Percentiles rank a stretch among this genome's conserved stretches.
Conservation (phyloP, 2,888 invertebrate genomes). For the Ophonus ardosiacus region DNA sequence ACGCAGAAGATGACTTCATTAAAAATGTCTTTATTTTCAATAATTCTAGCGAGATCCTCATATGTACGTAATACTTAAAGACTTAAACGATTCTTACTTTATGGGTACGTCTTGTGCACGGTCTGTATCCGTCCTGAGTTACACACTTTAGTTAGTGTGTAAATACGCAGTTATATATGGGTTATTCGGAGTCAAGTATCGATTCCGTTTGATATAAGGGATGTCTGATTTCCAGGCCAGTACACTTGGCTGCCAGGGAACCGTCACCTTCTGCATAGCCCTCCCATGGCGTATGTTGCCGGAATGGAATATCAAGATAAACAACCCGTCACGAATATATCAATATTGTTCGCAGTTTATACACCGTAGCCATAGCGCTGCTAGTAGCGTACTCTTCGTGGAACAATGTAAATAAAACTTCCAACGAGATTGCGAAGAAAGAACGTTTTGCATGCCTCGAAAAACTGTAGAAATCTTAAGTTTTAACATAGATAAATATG, state of each 20-base stretch:
- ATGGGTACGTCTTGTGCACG: background rate
- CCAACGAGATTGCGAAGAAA: slow-evolving; percentile 36
- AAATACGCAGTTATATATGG: slow-evolving; percentile 60
- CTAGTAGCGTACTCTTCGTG: background rate
- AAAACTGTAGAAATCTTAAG: slow-evolving; percentile 48
- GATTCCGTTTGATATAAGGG: slow-evolving; percentile 61
- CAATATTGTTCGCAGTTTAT: slow-evolving; percentile 56
- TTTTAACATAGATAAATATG: slow-evolving; percentile 49
- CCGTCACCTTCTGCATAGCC: slow-evolving; percentile 22
- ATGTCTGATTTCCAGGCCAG: slow-evolving; percentile 59
- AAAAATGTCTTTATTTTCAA: no score
- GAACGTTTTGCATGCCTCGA: slow-evolving; percentile 38
- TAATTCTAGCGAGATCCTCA: no score
- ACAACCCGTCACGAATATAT: slow-evolving; percentile 49
- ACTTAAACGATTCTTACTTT: no score
- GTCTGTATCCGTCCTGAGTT: slow-evolving; percentile 9
- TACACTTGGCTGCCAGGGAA: slow-evolving; percentile 52
- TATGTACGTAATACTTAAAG: no score
- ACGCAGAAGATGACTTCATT: no score
- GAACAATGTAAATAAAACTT: slow-evolving; percentile 52
- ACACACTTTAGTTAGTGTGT: slow-evolving; percentile 43
- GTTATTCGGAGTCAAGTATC: slow-evolving; percentile 60
- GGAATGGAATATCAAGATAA: slow-evolving; percentile 59
- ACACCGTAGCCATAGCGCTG: background rate
- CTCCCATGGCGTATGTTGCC: slow-evolving; percentile 4